A percentile compares a stretch with the other conserved stretches of the same genome.
Evolutionary conservation across 2,113 vertebrate species (phyloP).

Genomic region (Mus pahari): DNA sequence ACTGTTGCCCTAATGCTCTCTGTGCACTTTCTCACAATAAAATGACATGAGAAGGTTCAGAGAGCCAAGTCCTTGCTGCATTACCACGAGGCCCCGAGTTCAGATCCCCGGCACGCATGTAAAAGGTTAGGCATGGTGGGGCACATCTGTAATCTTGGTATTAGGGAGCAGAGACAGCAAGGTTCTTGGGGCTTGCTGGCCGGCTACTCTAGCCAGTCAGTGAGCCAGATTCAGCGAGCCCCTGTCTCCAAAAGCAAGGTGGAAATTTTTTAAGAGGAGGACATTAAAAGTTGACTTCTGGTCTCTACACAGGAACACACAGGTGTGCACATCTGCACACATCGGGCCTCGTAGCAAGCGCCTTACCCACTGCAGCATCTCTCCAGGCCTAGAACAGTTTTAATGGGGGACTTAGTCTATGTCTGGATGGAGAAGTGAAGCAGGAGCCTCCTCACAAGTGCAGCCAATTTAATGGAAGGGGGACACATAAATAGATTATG

Average conservation of each 20-base stretch:
- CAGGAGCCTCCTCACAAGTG: fast-evolving
- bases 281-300: background rate
- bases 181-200: background rate
- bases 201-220: background rate
- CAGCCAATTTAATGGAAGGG: background rate
- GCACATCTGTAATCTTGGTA: background rate
- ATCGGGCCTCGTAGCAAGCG: background rate
- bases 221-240: background rate
- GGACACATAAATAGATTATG: fast-evolving
- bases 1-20: background rate
- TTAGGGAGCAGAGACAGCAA: background rate
- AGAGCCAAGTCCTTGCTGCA: background rate
- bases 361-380: background rate
- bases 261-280: background rate
- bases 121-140: background rate
- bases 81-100: background rate
- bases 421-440: background rate
- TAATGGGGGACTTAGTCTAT: background rate
- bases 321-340: background rate
- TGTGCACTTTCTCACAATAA: too few species aligned
- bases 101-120: background rate
- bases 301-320: background rate
- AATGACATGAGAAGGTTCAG: background rate
- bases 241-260: background rate
- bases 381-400: background rate